Conservation (phyloP, 1,140 invertebrate genomes). For the Coptotermes formosanus region DNA sequence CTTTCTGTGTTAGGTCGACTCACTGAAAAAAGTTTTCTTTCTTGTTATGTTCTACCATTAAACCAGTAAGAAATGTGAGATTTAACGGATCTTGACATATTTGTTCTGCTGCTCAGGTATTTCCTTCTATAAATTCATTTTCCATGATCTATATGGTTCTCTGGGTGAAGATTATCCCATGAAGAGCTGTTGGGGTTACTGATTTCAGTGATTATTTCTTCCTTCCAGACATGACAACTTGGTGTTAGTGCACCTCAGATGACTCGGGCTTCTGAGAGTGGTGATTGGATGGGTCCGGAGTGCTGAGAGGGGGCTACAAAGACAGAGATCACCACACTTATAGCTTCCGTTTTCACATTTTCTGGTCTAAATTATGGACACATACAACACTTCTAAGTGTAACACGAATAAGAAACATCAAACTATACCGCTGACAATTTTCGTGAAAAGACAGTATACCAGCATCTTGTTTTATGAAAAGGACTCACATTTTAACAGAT, state of each 20-base stretch:
- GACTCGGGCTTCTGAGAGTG: constrained; percentile 60
- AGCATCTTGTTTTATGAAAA: too few relatives aligned
- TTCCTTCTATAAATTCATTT: constrained; percentile 10
- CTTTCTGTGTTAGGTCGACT: constrained; percentile 23
- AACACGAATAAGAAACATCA: too few relatives aligned
- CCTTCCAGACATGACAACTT: constrained; percentile 22
- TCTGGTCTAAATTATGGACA: too few relatives aligned
- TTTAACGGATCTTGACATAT: constrained; percentile 28
- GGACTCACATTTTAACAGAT: too few relatives aligned
- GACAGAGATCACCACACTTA: too few relatives aligned
- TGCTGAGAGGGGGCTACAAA: constrained; percentile 58
- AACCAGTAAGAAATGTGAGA: constrained; percentile 15
- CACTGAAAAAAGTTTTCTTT: constrained; percentile 23
- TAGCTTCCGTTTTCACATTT: too few relatives aligned
- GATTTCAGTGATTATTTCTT: constrained; percentile 12
- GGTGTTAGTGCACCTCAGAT: constrained; percentile 53
- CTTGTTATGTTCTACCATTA: constrained; percentile 21
- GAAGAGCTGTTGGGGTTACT: constrained; percentile 2
- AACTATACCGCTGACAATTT: too few relatives aligned
- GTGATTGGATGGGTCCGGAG: constrained; percentile 63
- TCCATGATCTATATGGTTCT: background rate
- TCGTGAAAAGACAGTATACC: too few relatives aligned
- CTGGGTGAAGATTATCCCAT: background rate
- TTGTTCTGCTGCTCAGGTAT: constrained; percentile 23
- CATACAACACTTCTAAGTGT: too few relatives aligned